phyloP scores from a whole-genome alignment of 2,888 invertebrate genomes.

The Drosophila acutilabella region DNA sequence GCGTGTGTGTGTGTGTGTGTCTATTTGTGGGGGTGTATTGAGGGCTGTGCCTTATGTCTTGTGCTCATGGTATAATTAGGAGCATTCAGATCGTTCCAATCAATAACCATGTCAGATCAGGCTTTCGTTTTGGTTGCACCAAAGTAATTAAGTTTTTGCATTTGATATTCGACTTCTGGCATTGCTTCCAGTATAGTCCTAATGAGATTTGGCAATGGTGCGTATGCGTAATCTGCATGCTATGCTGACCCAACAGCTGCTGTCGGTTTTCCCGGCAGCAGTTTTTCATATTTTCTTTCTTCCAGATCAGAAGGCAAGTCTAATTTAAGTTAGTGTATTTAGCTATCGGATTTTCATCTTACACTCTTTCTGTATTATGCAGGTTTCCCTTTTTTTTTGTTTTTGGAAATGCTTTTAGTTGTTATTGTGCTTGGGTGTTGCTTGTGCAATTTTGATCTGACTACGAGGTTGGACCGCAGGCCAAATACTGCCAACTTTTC shows the following conservation, averaged over 20 bases:
- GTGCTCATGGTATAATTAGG: conserved; percentile 47
- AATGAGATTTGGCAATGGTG: conserved; percentile 64
- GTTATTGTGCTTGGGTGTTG: conserved; percentile 35
- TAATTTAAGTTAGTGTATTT: conserved; percentile 24
- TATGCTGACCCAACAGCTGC: conserved; percentile 26
- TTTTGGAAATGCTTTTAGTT: conserved; percentile 14
- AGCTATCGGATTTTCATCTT: background rate
- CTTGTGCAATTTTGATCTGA: conserved; percentile 53
- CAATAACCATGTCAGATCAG: conserved; percentile 32
- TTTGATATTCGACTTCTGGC: background rate
- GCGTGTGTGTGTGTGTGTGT: background rate
- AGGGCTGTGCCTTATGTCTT: conserved; percentile 3
- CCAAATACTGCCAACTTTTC: conserved; percentile 73
- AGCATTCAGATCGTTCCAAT: conserved; percentile 35
- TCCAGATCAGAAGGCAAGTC: background rate
- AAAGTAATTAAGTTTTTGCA: conserved; percentile 55
- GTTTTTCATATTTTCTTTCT: background rate
- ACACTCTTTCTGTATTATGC: conserved; percentile 17
- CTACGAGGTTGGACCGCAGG: conserved; percentile 58
- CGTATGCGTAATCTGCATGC: conserved; percentile 56
- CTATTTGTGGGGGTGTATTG: background rate
- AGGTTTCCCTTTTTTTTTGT: conserved; percentile 21
- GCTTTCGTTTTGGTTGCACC: background rate
- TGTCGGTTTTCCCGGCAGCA: conserved; percentile 12
- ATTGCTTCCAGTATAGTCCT: conserved; percentile 21